Evolutionary conservation across 2,888 invertebrate genomes (phyloP).

Genomic region (Cryptus viduatorius): DNA sequence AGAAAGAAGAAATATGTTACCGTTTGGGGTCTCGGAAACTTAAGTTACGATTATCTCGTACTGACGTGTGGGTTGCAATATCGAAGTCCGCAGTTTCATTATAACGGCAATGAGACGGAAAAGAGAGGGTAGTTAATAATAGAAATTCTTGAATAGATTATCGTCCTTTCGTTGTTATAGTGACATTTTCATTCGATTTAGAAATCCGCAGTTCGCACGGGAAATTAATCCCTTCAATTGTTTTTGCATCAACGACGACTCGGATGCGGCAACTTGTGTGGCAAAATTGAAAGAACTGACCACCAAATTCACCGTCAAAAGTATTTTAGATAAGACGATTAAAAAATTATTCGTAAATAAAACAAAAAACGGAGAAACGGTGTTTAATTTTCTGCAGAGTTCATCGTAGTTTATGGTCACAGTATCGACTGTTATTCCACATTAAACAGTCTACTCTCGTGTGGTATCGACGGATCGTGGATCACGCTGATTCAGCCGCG

Average conservation of each 20-base stretch:
- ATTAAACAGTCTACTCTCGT: conserved; percentile 87
- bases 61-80: conserved; percentile 81
- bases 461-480: conserved; percentile 86
- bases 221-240: conserved; percentile 87
- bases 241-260: conserved; percentile 87
- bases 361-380: not conserved
- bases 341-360: too few relatives aligned
- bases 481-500: conserved; percentile 88
- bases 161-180: not conserved
- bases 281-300: conserved; percentile 74
- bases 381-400: conserved; percentile 66
- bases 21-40: conserved; percentile 81
- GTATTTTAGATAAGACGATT: conserved; percentile 70
- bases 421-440: conserved; percentile 89
- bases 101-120: conserved; percentile 55
- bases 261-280: conserved; percentile 85
- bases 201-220: conserved; percentile 68
- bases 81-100: conserved; percentile 69
- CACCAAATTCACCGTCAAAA: conserved; percentile 66
- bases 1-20: conserved; percentile 87
- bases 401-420: conserved; percentile 89
- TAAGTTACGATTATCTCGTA: conserved; percentile 82
- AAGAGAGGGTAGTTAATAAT: conserved; percentile 66
- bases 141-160: not conserved
- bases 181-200: conserved; percentile 51